Conservation (phyloP, 2,113 vertebrate genomes). For the Marcusenius ussheri region DNA sequence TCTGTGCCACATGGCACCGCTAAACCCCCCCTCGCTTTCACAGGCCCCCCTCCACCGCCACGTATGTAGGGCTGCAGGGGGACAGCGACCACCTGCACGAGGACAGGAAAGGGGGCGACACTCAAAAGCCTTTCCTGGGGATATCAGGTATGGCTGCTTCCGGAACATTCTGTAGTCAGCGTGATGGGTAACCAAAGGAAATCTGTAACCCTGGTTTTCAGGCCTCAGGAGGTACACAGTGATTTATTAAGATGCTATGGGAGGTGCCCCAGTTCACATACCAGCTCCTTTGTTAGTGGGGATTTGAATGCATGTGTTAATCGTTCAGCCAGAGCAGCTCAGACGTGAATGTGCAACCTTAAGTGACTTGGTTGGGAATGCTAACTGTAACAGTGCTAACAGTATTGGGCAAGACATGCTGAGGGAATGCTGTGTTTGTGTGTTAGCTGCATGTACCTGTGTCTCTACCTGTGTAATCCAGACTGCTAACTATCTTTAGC, state of each 20-base stretch:
- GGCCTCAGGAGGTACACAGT: background rate
- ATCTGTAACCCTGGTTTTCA: background rate
- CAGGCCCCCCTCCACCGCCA: slow-evolving; percentile 89
- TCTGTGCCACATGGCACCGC: too few species aligned
- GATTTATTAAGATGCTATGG: background rate
- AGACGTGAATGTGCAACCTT: background rate
- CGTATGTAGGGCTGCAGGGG: slow-evolving; percentile 75
- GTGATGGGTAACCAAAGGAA: background rate
- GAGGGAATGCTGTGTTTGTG: slow-evolving; percentile 14
- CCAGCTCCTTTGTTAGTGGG: background rate
- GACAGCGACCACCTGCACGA: slow-evolving; percentile 80
- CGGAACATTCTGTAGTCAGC: background rate
- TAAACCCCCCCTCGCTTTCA: slow-evolving; percentile 18
- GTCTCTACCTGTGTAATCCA: slow-evolving; percentile 60
- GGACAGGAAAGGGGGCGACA: slow-evolving; percentile 82
- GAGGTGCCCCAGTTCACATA: background rate
- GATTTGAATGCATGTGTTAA: background rate
- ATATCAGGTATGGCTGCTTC: slow-evolving; percentile 61
- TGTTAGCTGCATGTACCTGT: slow-evolving; percentile 35
- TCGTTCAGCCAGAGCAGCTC: background rate
- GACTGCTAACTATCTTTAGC: slow-evolving; percentile 39
- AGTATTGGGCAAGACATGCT: background rate
- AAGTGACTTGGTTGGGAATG: background rate
- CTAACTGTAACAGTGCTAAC: background rate
- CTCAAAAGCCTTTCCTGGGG: slow-evolving; percentile 70